Conservation (phyloP, 2,113 vertebrate species). For the Calyptommatus sinebrachiatus region DNA sequence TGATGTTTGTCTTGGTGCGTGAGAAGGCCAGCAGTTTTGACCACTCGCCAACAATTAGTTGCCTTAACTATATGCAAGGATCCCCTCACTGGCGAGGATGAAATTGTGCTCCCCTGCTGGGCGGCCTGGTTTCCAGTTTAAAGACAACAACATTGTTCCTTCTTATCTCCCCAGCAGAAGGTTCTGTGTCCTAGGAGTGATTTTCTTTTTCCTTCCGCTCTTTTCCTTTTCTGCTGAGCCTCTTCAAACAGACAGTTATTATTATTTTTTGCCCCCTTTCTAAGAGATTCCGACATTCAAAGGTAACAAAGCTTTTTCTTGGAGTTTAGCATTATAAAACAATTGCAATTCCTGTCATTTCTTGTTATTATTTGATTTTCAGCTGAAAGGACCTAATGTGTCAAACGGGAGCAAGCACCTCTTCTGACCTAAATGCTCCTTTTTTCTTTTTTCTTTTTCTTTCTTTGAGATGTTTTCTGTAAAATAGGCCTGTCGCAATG, state of each 20-base stretch:
- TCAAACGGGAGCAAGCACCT: too few relatives aligned
- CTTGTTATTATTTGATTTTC: too few relatives aligned
- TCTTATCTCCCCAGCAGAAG: conserved; percentile 51
- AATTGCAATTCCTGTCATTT: too few relatives aligned
- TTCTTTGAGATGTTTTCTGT: too few relatives aligned
- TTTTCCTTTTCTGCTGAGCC: conserved; percentile 11
- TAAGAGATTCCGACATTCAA: conserved; percentile 34
- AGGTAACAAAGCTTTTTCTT: neutral
- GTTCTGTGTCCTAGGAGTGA: conserved; percentile 23
- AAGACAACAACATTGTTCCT: conserved; percentile 45
- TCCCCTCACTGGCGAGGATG: conserved; percentile 23
- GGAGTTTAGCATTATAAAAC: too few relatives aligned
- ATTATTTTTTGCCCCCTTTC: conserved; percentile 2
- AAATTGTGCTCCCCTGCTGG: neutral
- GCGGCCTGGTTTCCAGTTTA: conserved; percentile 19
- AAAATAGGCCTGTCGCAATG: too few relatives aligned
- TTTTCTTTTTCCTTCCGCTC: conserved; percentile 21
- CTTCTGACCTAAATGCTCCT: too few relatives aligned
- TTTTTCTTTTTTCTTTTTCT: too few relatives aligned
- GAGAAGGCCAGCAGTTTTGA: neutral
- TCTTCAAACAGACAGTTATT: conserved; percentile 37
- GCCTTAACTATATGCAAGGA: conserved; percentile 11
- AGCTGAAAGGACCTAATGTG: too few relatives aligned
- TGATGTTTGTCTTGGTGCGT: neutral
- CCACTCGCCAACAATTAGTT: accelerated